These are phyloP conservation scores for Selenia dentaria DNA, from an alignment of 2,888 invertebrate species.

Conservation along the genomic window DNA sequence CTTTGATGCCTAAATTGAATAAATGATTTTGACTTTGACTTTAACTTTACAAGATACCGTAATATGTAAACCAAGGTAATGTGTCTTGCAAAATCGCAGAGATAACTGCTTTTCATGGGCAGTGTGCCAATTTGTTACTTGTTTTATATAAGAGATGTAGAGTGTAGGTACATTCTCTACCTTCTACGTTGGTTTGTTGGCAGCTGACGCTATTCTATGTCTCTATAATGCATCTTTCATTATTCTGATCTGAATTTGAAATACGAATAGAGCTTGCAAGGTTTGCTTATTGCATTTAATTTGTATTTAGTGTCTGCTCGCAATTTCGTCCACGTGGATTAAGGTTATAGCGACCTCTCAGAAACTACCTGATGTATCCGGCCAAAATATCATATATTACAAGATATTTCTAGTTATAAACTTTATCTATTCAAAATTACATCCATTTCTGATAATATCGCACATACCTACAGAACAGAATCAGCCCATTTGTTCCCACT, in stretches of 20 bases:
- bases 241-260: background rate
- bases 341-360: no score
- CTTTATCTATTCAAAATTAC: no score
- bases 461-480: no score
- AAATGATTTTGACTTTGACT: no score
- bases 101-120: slow-evolving; percentile 15
- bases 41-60: slow-evolving; percentile 6
- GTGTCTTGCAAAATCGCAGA: slow-evolving; percentile 10
- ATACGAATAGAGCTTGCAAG: background rate
- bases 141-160: slow-evolving; percentile 11
- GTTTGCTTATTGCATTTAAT: background rate
- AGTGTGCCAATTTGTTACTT: slow-evolving; percentile 12
- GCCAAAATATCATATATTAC: no score
- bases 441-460: no score
- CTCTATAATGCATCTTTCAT: background rate
- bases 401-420: no score
- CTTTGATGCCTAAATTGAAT: no score
- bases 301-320: no score
- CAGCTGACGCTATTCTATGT: background rate
- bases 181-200: background rate
- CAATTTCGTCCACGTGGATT: no score
- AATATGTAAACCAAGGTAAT: slow-evolving; percentile 19
- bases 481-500: no score
- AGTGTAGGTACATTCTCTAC: background rate
- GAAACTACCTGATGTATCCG: no score